Evolutionary conservation across 2,888 invertebrate species (phyloP).

Genomic region (Vandiemenella viatica): DNA sequence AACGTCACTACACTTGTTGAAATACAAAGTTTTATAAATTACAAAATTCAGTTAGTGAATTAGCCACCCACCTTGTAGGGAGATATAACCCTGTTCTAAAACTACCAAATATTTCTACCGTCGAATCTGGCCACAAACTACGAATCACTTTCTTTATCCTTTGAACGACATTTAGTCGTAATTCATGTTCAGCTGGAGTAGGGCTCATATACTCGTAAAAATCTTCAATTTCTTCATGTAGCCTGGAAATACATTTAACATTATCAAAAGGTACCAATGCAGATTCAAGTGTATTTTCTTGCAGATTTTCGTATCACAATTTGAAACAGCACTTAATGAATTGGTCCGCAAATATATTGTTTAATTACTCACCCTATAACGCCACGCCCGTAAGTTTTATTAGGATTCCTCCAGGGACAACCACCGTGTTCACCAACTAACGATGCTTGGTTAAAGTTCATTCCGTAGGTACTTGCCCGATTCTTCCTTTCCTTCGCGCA

Average conservation of each 20-base stretch:
- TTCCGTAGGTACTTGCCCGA: slow-evolving; percentile 79
- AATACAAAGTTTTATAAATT: no score
- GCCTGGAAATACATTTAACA: slow-evolving; percentile 44
- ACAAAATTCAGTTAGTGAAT: no score
- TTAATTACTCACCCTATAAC: slow-evolving; percentile 57
- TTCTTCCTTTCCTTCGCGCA: slow-evolving; percentile 74
- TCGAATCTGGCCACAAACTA: slow-evolving; percentile 81
- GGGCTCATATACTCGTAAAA: slow-evolving; percentile 92
- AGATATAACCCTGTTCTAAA: slow-evolving; percentile 94
- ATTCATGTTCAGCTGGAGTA: slow-evolving; percentile 75
- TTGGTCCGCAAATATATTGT: background rate
- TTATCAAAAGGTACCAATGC: no score
- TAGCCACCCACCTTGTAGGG: slow-evolving; percentile 81
- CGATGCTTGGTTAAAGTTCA: slow-evolving; percentile 71
- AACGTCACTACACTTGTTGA: no score
- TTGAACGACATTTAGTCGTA: slow-evolving; percentile 76
- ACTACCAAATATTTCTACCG: slow-evolving; percentile 95
- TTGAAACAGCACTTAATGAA: background rate
- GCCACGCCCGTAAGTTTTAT: slow-evolving; percentile 63
- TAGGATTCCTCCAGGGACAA: slow-evolving; percentile 74
- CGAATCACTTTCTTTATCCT: slow-evolving; percentile 78
- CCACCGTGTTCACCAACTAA: slow-evolving; percentile 75
- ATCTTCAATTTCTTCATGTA: slow-evolving; percentile 95
- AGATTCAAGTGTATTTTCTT: no score
- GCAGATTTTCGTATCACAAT: no score